Conservation (phyloP, 2,113 vertebrate genomes). For the Phyllostomus hastatus region DNA sequence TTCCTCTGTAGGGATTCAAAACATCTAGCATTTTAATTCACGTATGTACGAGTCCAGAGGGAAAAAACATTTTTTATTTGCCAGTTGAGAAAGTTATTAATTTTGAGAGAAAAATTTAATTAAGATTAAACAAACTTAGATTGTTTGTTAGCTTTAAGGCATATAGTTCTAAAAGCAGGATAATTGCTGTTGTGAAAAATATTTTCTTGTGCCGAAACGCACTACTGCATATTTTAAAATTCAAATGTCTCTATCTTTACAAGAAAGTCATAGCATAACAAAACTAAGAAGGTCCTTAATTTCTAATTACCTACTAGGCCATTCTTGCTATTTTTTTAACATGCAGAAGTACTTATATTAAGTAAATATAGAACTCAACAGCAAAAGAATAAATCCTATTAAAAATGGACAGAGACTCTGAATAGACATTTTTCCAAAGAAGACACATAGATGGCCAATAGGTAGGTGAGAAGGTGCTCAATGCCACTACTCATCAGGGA, state of each 20-base stretch:
- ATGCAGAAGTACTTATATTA: background rate
- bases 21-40: conserved; percentile 42
- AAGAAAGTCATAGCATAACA: background rate
- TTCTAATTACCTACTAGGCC: background rate
- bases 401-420: background rate
- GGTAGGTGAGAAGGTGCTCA: background rate
- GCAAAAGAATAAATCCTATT: background rate
- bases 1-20: conserved; percentile 30
- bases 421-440: background rate
- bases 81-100: conserved; percentile 49
- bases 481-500: background rate
- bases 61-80: conserved; percentile 63
- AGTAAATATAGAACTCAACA: background rate
- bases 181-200: conserved; percentile 54
- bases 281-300: background rate
- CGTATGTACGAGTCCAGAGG: background rate
- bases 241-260: background rate
- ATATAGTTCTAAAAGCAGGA: conserved; percentile 42
- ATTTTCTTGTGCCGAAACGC: background rate
- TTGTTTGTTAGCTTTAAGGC: conserved; percentile 62
- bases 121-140: conserved; percentile 69
- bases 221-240: conserved; percentile 38
- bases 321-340: background rate
- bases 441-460: background rate
- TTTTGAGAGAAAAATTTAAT: conserved; percentile 71